phyloP scores from a whole-genome alignment of 2,113 vertebrate species.

The Nesogale talazaci region DNA sequence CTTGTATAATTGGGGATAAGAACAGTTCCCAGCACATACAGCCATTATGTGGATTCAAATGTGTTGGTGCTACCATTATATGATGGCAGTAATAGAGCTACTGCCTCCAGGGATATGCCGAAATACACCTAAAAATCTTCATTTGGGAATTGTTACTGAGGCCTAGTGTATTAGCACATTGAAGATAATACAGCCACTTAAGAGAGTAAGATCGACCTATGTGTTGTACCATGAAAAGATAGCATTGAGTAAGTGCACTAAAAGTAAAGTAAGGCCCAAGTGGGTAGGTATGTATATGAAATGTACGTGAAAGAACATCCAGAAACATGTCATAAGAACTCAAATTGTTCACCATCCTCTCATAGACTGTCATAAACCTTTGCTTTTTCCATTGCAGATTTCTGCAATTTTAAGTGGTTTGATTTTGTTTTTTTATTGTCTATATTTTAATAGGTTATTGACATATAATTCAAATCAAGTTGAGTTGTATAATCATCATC shows the following conservation, averaged over 20 bases:
- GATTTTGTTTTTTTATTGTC: too few species aligned
- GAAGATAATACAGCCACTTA: background rate
- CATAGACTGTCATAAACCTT: background rate
- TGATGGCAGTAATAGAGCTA: background rate
- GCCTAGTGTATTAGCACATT: background rate
- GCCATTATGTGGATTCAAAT: background rate
- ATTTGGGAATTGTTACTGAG: too few species aligned
- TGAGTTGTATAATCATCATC: too few species aligned
- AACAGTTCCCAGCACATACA: background rate
- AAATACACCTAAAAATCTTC: background rate
- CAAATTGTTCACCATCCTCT: background rate
- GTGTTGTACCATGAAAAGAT: constrained; percentile 15
- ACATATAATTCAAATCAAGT: too few species aligned
- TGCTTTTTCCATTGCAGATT: background rate
- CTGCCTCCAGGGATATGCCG: background rate
- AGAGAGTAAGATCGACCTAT: background rate
- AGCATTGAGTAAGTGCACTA: background rate
- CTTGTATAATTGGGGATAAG: background rate
- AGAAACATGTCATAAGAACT: background rate
- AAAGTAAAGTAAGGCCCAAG: background rate
- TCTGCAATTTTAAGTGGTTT: background rate
- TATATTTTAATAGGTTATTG: too few species aligned
- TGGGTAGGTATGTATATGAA: background rate
- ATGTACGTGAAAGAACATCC: background rate
- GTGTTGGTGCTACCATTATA: too few species aligned